Base-by-base conservation (phyloP, 2,113 vertebrate genomes). In the Trichomycterus rosablanca region DNA sequence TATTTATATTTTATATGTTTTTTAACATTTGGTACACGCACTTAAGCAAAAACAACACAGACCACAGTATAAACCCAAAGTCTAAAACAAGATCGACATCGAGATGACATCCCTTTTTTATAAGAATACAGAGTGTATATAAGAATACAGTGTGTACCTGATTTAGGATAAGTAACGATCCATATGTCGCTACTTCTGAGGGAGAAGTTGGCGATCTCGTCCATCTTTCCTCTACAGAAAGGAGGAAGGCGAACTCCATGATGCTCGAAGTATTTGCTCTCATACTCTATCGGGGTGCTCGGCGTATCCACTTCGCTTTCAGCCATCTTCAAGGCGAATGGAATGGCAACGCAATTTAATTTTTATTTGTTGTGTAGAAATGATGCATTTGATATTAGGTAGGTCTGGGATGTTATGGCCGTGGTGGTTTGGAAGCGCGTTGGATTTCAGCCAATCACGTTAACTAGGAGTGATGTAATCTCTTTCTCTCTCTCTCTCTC, bases 211-310 rank as follows among this genome's bases (percentile, higher is more conserved):
- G 89, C 81, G 76, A 97, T 95, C 75, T 97, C 94, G 81, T 95
- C 93, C 95, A 97, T 97, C 88, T 94, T 95, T 63, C 95, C 95
- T 50, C 91, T 87, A 87, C 95, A 98, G 86, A 98, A 98, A 78
- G 95, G 95, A 78, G 95, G 95, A 74, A 98, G 89, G 73, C 95
- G 89, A 78, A 98, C 92, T 68, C 94, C 93, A 74, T 95, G 88
- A 83, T 92, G 92, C 78, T 98, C 95, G 76, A 95, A 97, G 81
- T 98, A 98, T 82, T 93, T 95, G 89, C 94, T 98, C 81, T 97
- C 95, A 74, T 94, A 97, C 84, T 98, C 95, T 22, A 93, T 91
- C 5, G 95, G 95, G 22, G 95, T 97, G 87, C 94, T 89, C 72
- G 95, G 95, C 71, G 95, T 96, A 80, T 95, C 92, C 68, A 89